These are phyloP conservation scores for Catharus ustulatus DNA, from an alignment of 2,797 vertebrate species.

Conservation along the genomic window DNA sequence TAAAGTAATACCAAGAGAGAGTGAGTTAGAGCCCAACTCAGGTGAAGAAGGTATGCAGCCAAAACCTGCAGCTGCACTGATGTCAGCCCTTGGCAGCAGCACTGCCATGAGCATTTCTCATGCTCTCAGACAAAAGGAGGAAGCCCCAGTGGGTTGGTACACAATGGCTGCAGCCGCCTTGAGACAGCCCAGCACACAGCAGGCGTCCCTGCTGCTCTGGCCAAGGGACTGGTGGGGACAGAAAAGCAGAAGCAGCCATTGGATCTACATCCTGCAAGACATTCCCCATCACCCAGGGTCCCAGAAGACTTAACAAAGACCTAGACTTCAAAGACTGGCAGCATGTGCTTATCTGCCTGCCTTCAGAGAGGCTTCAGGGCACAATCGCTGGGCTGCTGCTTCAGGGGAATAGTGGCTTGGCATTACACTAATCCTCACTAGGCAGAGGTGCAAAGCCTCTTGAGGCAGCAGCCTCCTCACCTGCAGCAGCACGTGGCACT, in stretches of 20 bases:
- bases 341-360: background rate
- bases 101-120: background rate
- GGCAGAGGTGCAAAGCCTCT: background rate
- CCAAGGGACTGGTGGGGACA: background rate
- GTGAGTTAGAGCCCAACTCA: rapidly evolving
- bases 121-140: slow-evolving; percentile 42
- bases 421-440: background rate
- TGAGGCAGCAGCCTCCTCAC: background rate
- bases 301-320: background rate
- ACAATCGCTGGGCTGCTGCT: background rate
- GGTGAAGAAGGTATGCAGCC: background rate
- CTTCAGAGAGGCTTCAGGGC: background rate
- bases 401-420: background rate
- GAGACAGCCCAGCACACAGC: background rate
- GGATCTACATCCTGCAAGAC: background rate
- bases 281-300: background rate
- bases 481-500: slow-evolving; percentile 5
- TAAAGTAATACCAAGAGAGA: background rate
- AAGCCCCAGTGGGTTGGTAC: background rate
- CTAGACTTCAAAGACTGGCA: background rate
- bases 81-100: slow-evolving; percentile 5
- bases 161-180: background rate
- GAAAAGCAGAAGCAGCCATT: background rate
- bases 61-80: slow-evolving; percentile 40
- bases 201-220: background rate